Conservation (phyloP, 23 tunicate genomes). For the Phallusia fumigata region DNA sequence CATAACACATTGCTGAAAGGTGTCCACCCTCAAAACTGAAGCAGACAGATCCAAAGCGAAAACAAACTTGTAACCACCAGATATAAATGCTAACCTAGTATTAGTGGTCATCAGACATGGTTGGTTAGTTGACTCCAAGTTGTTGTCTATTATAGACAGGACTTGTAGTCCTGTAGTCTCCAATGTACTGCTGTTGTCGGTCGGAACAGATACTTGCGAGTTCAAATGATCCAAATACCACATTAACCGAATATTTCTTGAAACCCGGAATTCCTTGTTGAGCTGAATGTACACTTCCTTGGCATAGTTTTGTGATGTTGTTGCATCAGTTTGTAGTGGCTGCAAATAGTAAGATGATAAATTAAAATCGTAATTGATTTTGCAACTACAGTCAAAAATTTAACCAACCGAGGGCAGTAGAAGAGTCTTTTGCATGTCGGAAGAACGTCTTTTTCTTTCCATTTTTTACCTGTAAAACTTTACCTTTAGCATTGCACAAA, state of each 20-base stretch:
- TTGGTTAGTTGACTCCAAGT: background rate
- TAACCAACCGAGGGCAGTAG: too few relatives aligned
- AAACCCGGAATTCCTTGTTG: conserved; percentile 40
- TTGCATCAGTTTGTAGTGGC: too few relatives aligned
- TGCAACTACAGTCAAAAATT: too few relatives aligned
- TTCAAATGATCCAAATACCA: conserved; percentile 70
- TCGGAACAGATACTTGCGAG: conserved; percentile 3
- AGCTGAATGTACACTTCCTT: conserved; percentile 57
- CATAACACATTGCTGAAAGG: conserved; percentile 45
- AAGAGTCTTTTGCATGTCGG: too few relatives aligned
- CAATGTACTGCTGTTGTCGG: background rate
- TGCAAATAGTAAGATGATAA: too few relatives aligned
- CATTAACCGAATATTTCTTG: conserved; percentile 63
- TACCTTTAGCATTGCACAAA: too few relatives aligned
- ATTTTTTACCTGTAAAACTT: too few relatives aligned
- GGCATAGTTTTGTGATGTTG: conserved; percentile 6
- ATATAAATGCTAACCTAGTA: conserved; percentile 65
- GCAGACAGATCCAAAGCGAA: conserved; percentile 86
- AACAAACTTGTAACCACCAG: conserved; percentile 73
- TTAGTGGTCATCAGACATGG: conserved; percentile 11
- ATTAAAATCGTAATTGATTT: too few relatives aligned
- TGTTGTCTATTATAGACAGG: background rate
- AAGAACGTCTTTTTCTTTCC: too few relatives aligned
- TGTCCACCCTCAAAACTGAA: conserved; percentile 59
- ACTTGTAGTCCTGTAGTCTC: conserved; percentile 6